These are phyloP conservation scores for Galerucella nymphaeae DNA, from an alignment of 2,888 invertebrate species.

Conservation along the genomic window DNA sequence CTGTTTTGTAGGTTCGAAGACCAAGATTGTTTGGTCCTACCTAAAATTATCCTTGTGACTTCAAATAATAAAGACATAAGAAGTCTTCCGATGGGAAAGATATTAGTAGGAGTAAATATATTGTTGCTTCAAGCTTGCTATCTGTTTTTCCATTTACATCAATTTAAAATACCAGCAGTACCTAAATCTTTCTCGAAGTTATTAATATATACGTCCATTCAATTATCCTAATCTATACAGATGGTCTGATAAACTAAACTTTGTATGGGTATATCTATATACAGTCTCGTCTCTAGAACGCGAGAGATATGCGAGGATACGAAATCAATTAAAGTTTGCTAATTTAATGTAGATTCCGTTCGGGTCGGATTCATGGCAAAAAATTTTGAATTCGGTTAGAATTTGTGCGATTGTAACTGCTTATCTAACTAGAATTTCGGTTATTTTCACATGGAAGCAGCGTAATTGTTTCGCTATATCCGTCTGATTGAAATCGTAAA, in stretches of 20 bases:
- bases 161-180: conserved; percentile 6
- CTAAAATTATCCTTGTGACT: too few relatives aligned
- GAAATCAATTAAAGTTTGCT: conserved; percentile 36
- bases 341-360: conserved; percentile 31
- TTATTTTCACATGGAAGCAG: conserved; percentile 20
- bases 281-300: conserved; percentile 19
- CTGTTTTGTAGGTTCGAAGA: too few relatives aligned
- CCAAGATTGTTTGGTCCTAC: too few relatives aligned
- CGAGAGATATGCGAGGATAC: conserved; percentile 29
- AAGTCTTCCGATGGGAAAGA: too few relatives aligned
- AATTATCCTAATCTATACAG: conserved; percentile 38
- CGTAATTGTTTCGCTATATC: conserved; percentile 18
- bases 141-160: not conserved
- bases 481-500: not conserved
- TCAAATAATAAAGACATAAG: too few relatives aligned
- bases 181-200: conserved; percentile 20
- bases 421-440: not conserved
- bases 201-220: conserved; percentile 37
- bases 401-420: conserved; percentile 8
- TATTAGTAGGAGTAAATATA: too few relatives aligned
- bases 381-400: conserved; percentile 27
- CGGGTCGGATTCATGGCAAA: conserved; percentile 12
- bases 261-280: conserved; percentile 1
- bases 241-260: conserved; percentile 27
- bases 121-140: too few relatives aligned